Evolutionary conservation across 2,888 invertebrate species (phyloP).

Genomic region (Scaptomyza parva): DNA sequence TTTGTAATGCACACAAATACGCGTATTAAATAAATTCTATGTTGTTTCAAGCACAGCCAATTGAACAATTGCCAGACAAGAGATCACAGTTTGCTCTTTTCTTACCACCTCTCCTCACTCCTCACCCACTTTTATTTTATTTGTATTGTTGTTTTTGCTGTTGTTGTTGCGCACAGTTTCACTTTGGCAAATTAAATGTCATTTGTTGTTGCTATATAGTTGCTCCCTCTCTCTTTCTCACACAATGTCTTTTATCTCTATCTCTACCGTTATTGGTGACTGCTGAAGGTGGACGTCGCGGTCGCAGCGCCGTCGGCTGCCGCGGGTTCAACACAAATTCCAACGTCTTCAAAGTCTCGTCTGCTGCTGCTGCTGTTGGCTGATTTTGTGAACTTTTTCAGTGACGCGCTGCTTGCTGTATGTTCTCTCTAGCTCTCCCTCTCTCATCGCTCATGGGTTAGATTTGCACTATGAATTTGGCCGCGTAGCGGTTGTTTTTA

Average conservation of each 20-base stretch:
- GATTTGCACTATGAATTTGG: slow-evolving; percentile 57
- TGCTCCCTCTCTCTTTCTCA: slow-evolving; percentile 34
- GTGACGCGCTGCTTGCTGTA: slow-evolving; percentile 63
- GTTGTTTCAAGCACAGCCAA: slow-evolving; percentile 70
- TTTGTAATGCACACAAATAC: slow-evolving; percentile 61
- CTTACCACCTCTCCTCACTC: slow-evolving; percentile 26
- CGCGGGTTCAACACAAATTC: slow-evolving; percentile 75
- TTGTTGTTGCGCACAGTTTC: slow-evolving; percentile 67
- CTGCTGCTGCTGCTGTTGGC: slow-evolving; percentile 52
- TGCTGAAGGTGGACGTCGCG: slow-evolving; percentile 56
- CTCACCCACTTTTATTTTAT: slow-evolving; percentile 47
- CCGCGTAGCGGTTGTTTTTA: slow-evolving; percentile 54
- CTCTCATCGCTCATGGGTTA: slow-evolving; percentile 52
- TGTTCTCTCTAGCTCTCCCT: slow-evolving; percentile 45
- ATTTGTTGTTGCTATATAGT: slow-evolving; percentile 66
- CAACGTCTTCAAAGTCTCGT: slow-evolving; percentile 75
- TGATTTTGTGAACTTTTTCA: slow-evolving; percentile 62
- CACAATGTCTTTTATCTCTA: slow-evolving; percentile 19
- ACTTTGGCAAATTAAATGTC: slow-evolving; percentile 69
- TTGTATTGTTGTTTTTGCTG: slow-evolving; percentile 37
- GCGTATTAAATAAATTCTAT: slow-evolving; percentile 65
- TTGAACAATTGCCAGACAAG: slow-evolving; percentile 70
- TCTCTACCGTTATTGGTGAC: slow-evolving; percentile 75
- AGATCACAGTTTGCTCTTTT: slow-evolving; percentile 69
- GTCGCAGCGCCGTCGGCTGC: slow-evolving; percentile 56